Percentiles rank a stretch among this genome's conserved stretches.
These are phyloP conservation scores for Lithophane ornitopus DNA, from an alignment of 2,888 invertebrate genomes.

Conservation along the genomic window DNA sequence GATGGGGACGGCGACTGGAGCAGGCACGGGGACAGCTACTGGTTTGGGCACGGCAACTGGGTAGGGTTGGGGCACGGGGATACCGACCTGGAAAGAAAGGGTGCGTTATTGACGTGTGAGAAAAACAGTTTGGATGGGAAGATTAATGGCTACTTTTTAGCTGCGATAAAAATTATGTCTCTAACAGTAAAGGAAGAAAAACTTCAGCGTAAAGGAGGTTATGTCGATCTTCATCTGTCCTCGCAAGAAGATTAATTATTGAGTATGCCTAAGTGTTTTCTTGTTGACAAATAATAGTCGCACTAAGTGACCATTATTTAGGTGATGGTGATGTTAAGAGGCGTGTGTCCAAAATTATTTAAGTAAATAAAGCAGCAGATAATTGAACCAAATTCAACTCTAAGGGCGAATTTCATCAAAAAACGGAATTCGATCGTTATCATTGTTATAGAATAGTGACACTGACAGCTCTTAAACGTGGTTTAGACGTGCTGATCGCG, in stretches of 20 bases:
- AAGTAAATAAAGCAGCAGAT: background rate
- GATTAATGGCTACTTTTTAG: background rate
- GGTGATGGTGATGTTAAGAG: background rate
- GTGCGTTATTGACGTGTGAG: background rate
- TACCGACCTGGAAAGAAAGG: conserved; percentile 78
- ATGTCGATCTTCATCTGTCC: background rate
- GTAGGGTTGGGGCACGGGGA: conserved; percentile 87
- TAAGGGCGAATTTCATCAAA: too few species aligned
- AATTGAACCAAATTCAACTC: background rate
- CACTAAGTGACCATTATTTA: background rate
- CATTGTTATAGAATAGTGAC: too few species aligned
- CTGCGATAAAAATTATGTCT: background rate
- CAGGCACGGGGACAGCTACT: conserved; percentile 84
- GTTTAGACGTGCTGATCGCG: too few species aligned
- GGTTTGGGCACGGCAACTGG: conserved; percentile 86
- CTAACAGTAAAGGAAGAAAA: background rate
- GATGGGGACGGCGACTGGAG: conserved; percentile 80
- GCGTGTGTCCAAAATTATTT: background rate
- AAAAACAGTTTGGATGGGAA: background rate
- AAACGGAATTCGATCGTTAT: too few species aligned
- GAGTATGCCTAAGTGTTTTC: background rate
- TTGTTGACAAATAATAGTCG: background rate
- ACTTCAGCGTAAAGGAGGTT: background rate
- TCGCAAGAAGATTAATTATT: background rate
- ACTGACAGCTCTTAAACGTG: too few species aligned